Base-by-base conservation (phyloP, 2,888 invertebrate species). In the Resseliella maxima region DNA sequence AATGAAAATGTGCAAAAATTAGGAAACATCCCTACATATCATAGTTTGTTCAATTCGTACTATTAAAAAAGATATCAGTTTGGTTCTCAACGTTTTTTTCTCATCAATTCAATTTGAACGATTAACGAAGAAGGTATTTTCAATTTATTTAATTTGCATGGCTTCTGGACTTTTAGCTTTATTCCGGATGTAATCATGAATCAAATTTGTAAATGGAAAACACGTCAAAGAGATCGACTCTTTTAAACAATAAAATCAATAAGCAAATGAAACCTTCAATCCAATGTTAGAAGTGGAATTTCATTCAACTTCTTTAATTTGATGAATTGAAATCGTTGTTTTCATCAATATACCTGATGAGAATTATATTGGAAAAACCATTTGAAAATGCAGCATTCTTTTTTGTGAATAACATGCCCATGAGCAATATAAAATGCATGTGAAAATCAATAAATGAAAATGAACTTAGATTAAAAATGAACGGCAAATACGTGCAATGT, bases 131-230 rank as follows among this genome's bases (percentile, higher is more conserved):
- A 35, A 72, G 15, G 0, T 5, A n/a, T 72, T 72, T 72, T 27
- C 72, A 72, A 72, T 72, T 31, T 72, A 72, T 31, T 72, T 72
- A n/a, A 72, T 72, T 72, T 72, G 72, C 31, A 31, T 72, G 15
- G 31, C 72, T n/a, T 59, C 59, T 5, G 2, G 6, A 12, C 24
- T 59, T 72, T 72, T 31, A 2, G 27, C 12, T 41, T 18, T 2
- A 18, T 50, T 50, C 41, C 0, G 31, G 59, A 6, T 59, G 24
- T 12, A 72, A 31, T 12, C 72, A 31, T 31, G 31, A n/a, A 72
- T 31, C 12, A 31, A 72, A 50, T 50, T 50, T 18, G 50, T 15
- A 50, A 15, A n/a, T 72, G 72, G 15, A 72, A n/a, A 12, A 0
- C 3, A n/a, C 18, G 31, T 72, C 72, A 72, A 72, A 72, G 72